Evolutionary conservation across 2,888 invertebrate genomes (phyloP), one percentile per base, ranked within the genome.

Genomic region (Drosophila eohydei): DNA sequence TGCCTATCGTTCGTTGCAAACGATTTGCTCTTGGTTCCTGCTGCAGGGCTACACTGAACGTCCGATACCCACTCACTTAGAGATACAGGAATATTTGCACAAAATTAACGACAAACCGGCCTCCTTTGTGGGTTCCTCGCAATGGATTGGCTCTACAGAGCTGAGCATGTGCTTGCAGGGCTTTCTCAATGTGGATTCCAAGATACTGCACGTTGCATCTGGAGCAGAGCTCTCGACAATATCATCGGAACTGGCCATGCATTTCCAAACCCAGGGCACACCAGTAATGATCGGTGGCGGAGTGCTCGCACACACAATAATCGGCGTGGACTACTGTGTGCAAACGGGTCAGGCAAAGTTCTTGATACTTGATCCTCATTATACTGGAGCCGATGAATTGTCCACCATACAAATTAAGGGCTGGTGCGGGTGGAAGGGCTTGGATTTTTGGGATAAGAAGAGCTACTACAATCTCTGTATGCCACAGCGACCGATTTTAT

Each of bases 281-380:
- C 99, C 99, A 28, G 95, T 99, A 67, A 99, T 99, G 99, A 99
- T 99, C 85, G 99, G 99, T 95, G 99, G 99, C 28, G 99, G 99
- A 76, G 98, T 98, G 41, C 93, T 99, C 85, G 99, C 99, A 1
- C 99, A 99, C 92, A 99, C 99, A 50, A 99, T 99, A 81, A 94
- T 99, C 62, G 99, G 99, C 2, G 96, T 99, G 1, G 97, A 97
- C 91, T 97, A 96, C 91, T 96, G 98, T 92, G 95, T 96, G 48
- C 94, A 94, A 21, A 96, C 96, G 11, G 97, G 96, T 26, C 96
- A 97, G 73, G 94, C 96, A 0, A 96, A 96, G 85, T 99, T 98
- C 93, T 95, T 99, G n/a, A 97, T 99, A 83, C 94, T 99, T 43
- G 99, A 99, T 94, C 99, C 99, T 0, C 99, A 99, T 93, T 99